Conservation (phyloP, 23 tunicate genomes). For the Botrylloides violaceus region DNA sequence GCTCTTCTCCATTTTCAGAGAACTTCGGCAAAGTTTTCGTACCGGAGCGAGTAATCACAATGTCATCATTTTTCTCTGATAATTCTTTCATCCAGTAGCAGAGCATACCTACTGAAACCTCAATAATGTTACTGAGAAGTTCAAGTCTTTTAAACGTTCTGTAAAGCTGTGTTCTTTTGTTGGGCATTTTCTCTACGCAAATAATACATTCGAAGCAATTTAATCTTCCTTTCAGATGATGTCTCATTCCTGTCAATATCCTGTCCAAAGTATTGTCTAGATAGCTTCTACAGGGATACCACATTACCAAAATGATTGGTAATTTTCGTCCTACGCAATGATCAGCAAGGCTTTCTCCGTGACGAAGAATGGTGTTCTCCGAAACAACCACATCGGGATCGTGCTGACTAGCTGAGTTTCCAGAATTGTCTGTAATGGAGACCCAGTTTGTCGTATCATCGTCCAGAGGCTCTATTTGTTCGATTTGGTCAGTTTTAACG, state of each 20-base stretch:
- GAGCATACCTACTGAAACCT: background rate
- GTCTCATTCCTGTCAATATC: background rate
- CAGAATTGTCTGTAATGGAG: conserved; percentile 1
- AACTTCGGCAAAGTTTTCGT: background rate
- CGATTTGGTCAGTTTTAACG: background rate
- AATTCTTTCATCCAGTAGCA: conserved; percentile 2
- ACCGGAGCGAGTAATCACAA: no score
- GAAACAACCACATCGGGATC: background rate
- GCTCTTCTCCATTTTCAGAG: background rate
- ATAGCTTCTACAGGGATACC: conserved; percentile 22
- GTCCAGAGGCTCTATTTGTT: background rate
- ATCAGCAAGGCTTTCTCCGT: conserved; percentile 5
- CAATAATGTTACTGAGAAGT: background rate
- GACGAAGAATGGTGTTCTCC: background rate
- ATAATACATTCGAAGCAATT: conserved; percentile 11
- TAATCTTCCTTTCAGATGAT: background rate
- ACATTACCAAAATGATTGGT: conserved; percentile 10
- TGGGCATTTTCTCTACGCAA: background rate
- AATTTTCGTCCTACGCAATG: conserved; percentile 6
- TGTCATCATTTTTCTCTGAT: background rate
- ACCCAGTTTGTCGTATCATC: conserved; percentile 17
- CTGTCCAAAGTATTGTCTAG: conserved; percentile 4
- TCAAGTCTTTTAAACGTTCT: conserved; percentile 6
- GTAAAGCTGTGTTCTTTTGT: background rate
- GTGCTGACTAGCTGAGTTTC: background rate